Percentiles rank a stretch among this genome's conserved stretches.
Conservation (phyloP, 2,113 vertebrate species). For the Pungitius pungitius region DNA sequence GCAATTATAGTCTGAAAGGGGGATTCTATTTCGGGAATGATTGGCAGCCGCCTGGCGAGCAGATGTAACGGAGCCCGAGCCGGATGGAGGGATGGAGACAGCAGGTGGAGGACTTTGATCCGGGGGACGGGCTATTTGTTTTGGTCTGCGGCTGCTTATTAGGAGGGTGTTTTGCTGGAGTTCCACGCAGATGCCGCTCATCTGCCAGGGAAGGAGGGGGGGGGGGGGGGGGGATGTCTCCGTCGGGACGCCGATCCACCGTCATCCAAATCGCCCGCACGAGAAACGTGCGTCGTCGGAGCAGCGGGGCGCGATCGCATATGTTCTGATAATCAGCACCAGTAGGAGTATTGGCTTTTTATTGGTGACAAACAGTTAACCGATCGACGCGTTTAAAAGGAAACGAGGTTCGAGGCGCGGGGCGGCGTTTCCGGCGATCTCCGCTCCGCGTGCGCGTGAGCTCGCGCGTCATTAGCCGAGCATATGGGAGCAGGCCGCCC, state of each 20-base stretch:
- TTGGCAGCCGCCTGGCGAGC: neutral
- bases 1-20: neutral
- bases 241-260: slow-evolving; percentile 6
- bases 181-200: slow-evolving; percentile 56
- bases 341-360: slow-evolving; percentile 47
- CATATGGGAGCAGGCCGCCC: slow-evolving; percentile 57
- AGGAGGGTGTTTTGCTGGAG: slow-evolving; percentile 50
- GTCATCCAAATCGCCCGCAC: slow-evolving; percentile 8
- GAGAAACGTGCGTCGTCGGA: slow-evolving; percentile 11
- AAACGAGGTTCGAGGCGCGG: slow-evolving; percentile 46
- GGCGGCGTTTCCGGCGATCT: slow-evolving; percentile 34
- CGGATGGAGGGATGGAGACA: slow-evolving; percentile 25
- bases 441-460: slow-evolving; percentile 16
- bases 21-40: slow-evolving; percentile 10
- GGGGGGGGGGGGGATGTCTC: slow-evolving; percentile 29
- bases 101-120: slow-evolving; percentile 45
- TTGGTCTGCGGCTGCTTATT: slow-evolving; percentile 51
- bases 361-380: slow-evolving; percentile 50
- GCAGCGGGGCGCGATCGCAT: slow-evolving; percentile 43
- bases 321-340: slow-evolving; percentile 64
- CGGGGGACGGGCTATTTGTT: slow-evolving; percentile 37
- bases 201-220: slow-evolving; percentile 26
- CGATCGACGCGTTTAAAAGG: slow-evolving; percentile 49
- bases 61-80: slow-evolving; percentile 18
- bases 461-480: slow-evolving; percentile 46